Percentiles rank a stretch among this genome's conserved stretches.
These are phyloP conservation scores for Laupala kohalensis DNA, from an alignment of 1,140 invertebrate species.

Conservation along the genomic window DNA sequence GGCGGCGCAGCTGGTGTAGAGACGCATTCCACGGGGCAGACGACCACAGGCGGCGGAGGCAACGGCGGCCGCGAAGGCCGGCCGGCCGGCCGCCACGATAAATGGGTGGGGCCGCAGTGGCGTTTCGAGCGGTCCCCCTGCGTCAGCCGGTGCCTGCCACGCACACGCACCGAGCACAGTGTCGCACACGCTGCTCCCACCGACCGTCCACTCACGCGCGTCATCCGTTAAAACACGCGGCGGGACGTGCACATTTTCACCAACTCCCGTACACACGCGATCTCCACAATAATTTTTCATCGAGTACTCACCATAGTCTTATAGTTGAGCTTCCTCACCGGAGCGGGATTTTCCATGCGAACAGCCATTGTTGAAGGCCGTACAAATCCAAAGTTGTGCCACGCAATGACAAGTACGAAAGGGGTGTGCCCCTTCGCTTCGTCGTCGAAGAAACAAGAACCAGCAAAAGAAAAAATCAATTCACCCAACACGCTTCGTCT, in stretches of 20 bases:
- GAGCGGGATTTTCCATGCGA: background rate
- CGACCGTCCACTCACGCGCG: too few relatives aligned
- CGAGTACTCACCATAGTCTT: background rate
- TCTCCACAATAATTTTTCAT: too few relatives aligned
- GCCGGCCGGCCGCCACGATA: background rate
- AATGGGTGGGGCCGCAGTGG: background rate
- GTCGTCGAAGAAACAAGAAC: background rate
- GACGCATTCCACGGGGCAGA: background rate
- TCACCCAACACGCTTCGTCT: background rate
- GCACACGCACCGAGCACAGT: background rate
- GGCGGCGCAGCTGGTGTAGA: too few relatives aligned
- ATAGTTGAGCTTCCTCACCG: background rate
- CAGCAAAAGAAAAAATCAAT: background rate
- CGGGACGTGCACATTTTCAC: background rate
- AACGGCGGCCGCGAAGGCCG: too few relatives aligned
- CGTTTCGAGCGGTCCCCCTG: too few relatives aligned
- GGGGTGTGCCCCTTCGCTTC: background rate
- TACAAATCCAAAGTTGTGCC: background rate
- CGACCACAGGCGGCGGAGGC: too few relatives aligned
- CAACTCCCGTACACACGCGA: too few relatives aligned
- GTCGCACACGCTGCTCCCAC: too few relatives aligned
- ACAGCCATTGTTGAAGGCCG: background rate
- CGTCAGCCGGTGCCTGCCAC: background rate
- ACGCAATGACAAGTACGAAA: background rate
- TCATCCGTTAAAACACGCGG: background rate